Percentiles rank a stretch among this genome's conserved stretches.
Evolutionary conservation across 2,797 vertebrate genomes (phyloP).

Genomic region (Labroides dimidiatus): DNA sequence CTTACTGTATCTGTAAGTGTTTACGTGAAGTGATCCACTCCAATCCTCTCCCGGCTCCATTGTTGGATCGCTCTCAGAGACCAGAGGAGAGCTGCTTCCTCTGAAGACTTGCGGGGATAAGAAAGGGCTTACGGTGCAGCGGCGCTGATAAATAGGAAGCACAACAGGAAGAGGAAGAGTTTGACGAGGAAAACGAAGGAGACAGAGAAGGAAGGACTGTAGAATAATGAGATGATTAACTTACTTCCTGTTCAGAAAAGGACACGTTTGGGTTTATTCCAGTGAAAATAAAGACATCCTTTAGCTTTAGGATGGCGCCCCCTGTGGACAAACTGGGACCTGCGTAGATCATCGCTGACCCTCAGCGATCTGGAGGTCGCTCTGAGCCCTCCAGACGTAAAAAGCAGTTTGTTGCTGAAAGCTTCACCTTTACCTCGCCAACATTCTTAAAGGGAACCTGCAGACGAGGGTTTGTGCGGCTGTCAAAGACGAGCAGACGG

Average conservation of each 20-base stretch:
- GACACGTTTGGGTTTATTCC: no score
- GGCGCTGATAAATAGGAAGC: slow-evolving; percentile 29
- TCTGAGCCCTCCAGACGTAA: no score
- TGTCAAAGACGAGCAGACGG: no score
- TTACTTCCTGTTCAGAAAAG: no score
- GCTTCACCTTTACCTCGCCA: no score
- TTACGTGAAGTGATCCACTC: slow-evolving; percentile 4
- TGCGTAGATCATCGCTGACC: no score
- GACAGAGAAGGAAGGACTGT: neutral
- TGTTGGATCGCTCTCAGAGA: slow-evolving; percentile 9
- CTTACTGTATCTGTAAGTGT: neutral
- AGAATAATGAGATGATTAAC: neutral
- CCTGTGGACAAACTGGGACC: no score
- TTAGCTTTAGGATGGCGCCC: no score
- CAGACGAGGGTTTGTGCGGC: no score
- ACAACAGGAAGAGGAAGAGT: neutral
- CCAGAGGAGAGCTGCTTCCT: slow-evolving; percentile 13
- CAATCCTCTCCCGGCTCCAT: slow-evolving; percentile 13
- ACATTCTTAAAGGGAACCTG: no score
- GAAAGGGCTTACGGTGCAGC: slow-evolving; percentile 7
- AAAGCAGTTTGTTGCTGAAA: no score
- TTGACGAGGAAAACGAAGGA: neutral
- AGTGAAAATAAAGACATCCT: neutral
- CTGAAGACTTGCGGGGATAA: slow-evolving; percentile 19
- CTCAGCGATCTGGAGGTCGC: no score